A percentile compares a stretch with the other conserved stretches of the same genome.
Conservation (phyloP, 2,113 vertebrate genomes). For the Patagioenas fasciata region DNA sequence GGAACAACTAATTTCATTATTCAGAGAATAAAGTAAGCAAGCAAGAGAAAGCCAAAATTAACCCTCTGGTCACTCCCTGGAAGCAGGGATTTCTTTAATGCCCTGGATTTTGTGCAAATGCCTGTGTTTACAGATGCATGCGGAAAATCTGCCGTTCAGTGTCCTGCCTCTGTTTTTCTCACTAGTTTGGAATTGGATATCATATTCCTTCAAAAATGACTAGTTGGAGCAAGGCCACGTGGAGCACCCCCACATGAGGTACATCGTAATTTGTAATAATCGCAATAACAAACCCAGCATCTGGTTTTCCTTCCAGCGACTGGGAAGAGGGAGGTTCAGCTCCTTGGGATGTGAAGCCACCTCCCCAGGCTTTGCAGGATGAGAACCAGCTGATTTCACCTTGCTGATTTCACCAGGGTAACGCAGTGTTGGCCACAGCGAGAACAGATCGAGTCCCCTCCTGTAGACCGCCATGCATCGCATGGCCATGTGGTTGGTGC, state of each 20-base stretch:
- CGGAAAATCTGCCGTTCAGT: not conserved
- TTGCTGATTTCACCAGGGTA: not conserved
- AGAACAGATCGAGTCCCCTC: not conserved
- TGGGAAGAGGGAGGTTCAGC: not conserved
- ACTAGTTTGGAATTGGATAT: not conserved
- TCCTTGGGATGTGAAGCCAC: not conserved
- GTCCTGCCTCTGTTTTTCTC: not conserved
- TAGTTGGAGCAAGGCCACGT: not conserved
- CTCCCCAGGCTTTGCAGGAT: not conserved
- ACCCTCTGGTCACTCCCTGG: conserved; percentile 9
- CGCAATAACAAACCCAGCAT: not conserved
- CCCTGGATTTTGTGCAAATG: not conserved
- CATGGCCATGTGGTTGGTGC: not conserved
- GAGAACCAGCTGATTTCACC: not conserved
- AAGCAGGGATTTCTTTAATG: not conserved
- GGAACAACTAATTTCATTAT: conserved; percentile 69
- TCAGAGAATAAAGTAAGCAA: conserved; percentile 6
- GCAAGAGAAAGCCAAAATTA: not conserved
- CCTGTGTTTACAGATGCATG: not conserved
- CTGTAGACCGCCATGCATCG: accelerated
- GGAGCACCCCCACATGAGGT: not conserved
- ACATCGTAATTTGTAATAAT: not conserved
- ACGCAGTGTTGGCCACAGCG: not conserved
- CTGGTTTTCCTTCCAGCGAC: not conserved
- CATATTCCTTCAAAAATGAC: not conserved